These are phyloP conservation scores for Enteromius viviparus DNA, from an alignment of 2,797 vertebrate species.

Conservation along the genomic window DNA sequence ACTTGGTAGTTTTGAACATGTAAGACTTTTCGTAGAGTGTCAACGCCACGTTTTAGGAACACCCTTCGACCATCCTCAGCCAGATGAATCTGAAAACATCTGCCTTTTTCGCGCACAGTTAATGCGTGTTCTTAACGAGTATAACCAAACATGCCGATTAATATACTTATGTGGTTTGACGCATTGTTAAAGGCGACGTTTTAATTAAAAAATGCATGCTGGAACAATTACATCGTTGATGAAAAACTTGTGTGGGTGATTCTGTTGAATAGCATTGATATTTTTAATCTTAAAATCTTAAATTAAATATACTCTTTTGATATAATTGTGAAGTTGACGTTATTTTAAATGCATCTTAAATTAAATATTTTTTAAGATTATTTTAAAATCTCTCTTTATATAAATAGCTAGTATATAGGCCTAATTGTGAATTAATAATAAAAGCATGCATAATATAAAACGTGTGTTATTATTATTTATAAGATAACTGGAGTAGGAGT, in stretches of 20 bases:
- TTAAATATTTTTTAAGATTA: neutral
- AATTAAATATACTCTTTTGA: neutral
- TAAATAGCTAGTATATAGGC: too few species aligned
- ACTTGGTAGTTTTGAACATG: conserved; percentile 44
- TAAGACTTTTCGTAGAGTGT: conserved; percentile 45
- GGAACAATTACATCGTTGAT: neutral
- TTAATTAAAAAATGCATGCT: neutral
- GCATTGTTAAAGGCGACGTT: neutral
- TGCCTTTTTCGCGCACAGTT: neutral
- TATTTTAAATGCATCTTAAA: neutral
- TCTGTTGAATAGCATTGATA: neutral
- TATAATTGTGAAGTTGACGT: neutral
- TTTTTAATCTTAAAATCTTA: neutral
- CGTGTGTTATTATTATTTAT: neutral
- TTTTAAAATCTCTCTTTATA: neutral
- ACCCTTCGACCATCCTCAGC: conserved; percentile 52
- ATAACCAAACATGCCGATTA: neutral
- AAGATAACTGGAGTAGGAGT: neutral
- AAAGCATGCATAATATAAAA: neutral
- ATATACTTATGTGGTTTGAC: neutral
- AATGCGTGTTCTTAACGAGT: neutral
- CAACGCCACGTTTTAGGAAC: conserved; percentile 80
- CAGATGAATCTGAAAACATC: neutral
- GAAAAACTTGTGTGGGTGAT: neutral
- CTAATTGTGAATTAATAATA: too few species aligned